Conservation (phyloP, 2,797 vertebrate genomes). For the Melopsittacus undulatus region DNA sequence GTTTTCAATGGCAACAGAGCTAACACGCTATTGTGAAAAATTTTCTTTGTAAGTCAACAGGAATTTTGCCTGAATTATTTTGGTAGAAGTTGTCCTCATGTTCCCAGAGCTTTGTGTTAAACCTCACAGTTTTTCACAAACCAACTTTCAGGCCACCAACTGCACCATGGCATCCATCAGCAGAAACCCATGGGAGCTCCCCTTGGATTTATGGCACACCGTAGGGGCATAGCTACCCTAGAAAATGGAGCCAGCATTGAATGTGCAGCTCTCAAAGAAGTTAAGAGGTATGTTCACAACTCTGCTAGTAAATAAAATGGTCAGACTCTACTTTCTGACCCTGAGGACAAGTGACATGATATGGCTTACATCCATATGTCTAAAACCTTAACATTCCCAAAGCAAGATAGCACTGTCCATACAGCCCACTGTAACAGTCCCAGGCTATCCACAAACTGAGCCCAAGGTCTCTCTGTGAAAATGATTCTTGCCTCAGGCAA, state of each 20-base stretch:
- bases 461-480: background rate
- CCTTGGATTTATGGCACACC: accelerated
- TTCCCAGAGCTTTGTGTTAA: background rate
- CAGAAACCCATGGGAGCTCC: background rate
- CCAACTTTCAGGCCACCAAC: background rate
- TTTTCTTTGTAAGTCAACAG: background rate
- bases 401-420: background rate
- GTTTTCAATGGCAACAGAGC: background rate
- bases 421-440: background rate
- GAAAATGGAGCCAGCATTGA: background rate
- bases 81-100: background rate
- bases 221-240: too few species aligned
- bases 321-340: background rate
- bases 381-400: background rate
- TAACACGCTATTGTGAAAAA: background rate
- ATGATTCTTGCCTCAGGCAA: background rate
- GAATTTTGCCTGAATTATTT: background rate
- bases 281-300: background rate
- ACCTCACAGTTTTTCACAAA: background rate
- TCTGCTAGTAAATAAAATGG: background rate
- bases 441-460: background rate
- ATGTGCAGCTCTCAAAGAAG: background rate
- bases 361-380: background rate
- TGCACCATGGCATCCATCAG: background rate
- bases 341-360: background rate